Evolutionary conservation across 1,140 invertebrate genomes (phyloP), one percentile per base, ranked within the genome.

Genomic region (Xylocopa sonorina): DNA sequence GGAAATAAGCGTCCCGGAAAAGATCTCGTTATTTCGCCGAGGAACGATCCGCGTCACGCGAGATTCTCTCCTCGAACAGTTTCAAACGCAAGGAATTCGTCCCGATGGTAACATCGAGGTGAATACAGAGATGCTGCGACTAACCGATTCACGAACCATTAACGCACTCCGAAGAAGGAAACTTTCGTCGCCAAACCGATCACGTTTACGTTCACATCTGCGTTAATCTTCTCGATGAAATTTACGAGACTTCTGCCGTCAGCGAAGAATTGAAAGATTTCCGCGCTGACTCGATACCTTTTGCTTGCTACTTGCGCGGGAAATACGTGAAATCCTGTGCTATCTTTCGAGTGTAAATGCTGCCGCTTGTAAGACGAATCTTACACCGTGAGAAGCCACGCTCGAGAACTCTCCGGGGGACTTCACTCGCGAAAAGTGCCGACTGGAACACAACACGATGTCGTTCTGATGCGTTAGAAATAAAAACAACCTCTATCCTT

Each of bases 311-410:
- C n/a, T n/a, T n/a, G n/a, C n/a, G n/a, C n/a, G n/a, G n/a, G n/a
- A n/a, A n/a, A n/a, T n/a, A n/a, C n/a, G n/a, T n/a, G n/a, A n/a
- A n/a, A n/a, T n/a, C n/a, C n/a, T n/a, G n/a, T n/a, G n/a, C 51
- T 75, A 64, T 18, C 16, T 41, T 41, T 41, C 46, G 46, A 74
- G 32, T 48, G 41, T 72, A 73, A 73, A 55, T 60, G 55, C 55
- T 24, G 60, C 41, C 69, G 43, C 55, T 73, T 60, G 69, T 73
- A 73, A 58, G 69, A 58, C 43, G 72, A 64, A 75, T 75, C 72
- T 66, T 38, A 63, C 32, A n/a, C 16, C 43, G 46, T 32, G 55
- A n/a, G 29, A 29, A 73, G 29, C 43, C 46, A 32, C n/a, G 43
- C 14, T 38, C 7, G 24, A 66, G 60, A 53, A 53, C 60, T 55